Percentiles rank a stretch among this genome's conserved stretches.
These are phyloP conservation scores for Tribolium castaneum DNA, from an alignment of 1,140 invertebrate species.

Conservation along the genomic window DNA sequence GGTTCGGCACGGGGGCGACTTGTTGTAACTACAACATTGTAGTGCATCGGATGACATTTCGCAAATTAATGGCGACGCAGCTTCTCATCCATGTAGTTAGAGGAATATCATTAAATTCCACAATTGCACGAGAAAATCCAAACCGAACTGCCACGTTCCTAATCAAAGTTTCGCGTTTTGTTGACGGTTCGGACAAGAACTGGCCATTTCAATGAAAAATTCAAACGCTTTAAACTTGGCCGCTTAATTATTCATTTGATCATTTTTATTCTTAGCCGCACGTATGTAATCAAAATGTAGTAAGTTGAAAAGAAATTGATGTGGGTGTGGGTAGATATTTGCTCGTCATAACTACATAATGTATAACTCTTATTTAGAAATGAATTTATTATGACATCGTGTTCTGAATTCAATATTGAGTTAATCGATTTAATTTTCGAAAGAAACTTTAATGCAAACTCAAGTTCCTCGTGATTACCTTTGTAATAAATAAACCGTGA, in stretches of 20 bases:
- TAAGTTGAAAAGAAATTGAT: conserved; percentile 2
- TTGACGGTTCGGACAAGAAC: not conserved
- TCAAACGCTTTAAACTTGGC: not conserved
- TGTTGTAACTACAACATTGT: conserved; percentile 41
- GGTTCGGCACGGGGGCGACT: not conserved
- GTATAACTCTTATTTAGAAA: conserved; percentile 11
- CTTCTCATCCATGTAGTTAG: conserved; percentile 46
- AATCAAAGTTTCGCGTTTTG: not conserved
- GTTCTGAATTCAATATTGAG: conserved; percentile 26
- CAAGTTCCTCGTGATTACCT: conserved; percentile 25
- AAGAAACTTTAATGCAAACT: conserved; percentile 19
- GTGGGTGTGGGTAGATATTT: conserved; percentile 10
- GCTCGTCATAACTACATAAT: conserved; percentile 28
- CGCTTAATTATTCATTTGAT: not conserved
- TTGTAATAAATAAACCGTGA: conserved; percentile 25
- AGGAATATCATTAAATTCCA: conserved; percentile 40
- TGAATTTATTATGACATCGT: conserved; percentile 17
- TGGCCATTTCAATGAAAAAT: not conserved
- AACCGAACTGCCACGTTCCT: conserved; percentile 6
- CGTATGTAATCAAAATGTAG: not conserved
- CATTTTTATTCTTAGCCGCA: conserved; percentile 6
- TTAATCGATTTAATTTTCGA: conserved; percentile 35
- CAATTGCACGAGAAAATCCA: conserved; percentile 11
- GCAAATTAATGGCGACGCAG: conserved; percentile 50
- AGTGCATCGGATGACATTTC: conserved; percentile 46